Evolutionary conservation across 1,140 invertebrate genomes (phyloP).

Genomic region (Proctacanthus coquilletti): DNA sequence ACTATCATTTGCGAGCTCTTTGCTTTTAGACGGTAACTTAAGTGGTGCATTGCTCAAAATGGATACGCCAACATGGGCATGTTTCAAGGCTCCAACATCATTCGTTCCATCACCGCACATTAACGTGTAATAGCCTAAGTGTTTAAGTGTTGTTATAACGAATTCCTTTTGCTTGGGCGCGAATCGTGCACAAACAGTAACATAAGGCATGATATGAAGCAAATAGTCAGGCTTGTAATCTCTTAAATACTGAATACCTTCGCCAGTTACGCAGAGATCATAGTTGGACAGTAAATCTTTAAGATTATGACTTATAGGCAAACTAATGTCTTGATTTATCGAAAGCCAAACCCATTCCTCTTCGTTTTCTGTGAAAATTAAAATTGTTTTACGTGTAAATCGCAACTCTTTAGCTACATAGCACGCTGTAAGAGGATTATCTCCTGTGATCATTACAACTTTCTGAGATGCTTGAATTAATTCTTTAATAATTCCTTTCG

Average conservation of each 20-base stretch:
- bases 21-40: conserved; percentile 25
- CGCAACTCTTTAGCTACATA: conserved; percentile 91
- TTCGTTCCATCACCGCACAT: conserved; percentile 99
- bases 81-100: conserved; percentile 99
- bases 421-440: conserved; percentile 97
- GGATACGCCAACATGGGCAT: conserved; percentile 75
- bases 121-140: conserved; percentile 73
- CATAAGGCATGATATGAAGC: conserved; percentile 59
- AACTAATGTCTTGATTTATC: too few relatives aligned
- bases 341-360: conserved; percentile 62
- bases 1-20: conserved; percentile 8
- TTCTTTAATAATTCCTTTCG: conserved; percentile 83
- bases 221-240: conserved; percentile 48
- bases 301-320: conserved; percentile 28
- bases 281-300: conserved; percentile 49
- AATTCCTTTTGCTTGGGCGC: conserved; percentile 96
- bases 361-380: conserved; percentile 50
- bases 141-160: conserved; percentile 79
- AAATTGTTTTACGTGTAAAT: conserved; percentile 64
- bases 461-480: conserved; percentile 83
- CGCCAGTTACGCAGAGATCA: conserved; percentile 89
- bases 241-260: conserved; percentile 63
- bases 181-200: conserved; percentile 84
- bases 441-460: conserved; percentile 98
- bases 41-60: conserved; percentile 78